phyloP scores from a whole-genome alignment of 2,113 vertebrate genomes.

The Nymphicus hollandicus region DNA sequence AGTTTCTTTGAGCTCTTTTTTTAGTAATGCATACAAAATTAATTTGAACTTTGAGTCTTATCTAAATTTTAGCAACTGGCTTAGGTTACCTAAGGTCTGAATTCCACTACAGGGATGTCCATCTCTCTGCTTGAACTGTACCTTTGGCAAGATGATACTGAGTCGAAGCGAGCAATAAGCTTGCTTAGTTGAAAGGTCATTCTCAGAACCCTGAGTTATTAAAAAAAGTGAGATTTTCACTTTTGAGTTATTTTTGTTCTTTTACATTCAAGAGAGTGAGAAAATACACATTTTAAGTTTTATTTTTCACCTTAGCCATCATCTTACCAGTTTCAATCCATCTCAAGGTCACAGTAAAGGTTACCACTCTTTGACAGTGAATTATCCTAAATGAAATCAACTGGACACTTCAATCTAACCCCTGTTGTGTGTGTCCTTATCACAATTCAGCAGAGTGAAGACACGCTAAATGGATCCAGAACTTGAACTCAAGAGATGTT shows the following conservation, averaged over 20 bases:
- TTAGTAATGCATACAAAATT: background rate
- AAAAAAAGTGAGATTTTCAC: background rate
- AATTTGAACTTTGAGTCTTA: background rate
- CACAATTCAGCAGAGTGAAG: background rate
- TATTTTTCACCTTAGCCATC: background rate
- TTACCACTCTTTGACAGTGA: background rate
- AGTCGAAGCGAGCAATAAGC: background rate
- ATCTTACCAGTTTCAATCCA: background rate
- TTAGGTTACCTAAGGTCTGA: background rate
- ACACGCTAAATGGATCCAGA: background rate
- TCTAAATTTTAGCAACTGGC: background rate
- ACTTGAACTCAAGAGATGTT: background rate
- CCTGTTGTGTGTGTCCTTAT: background rate
- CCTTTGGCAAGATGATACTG: background rate
- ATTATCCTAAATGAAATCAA: constrained; percentile 44
- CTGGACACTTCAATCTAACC: background rate
- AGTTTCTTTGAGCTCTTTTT: background rate
- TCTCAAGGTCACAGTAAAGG: background rate
- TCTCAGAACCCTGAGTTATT: background rate
- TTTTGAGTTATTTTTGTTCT: background rate
- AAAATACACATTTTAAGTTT: background rate
- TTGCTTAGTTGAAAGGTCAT: background rate
- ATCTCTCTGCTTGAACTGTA: background rate
- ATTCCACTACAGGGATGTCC: background rate
- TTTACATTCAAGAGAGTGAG: background rate